Percentiles rank a stretch among this genome's conserved stretches.
phyloP scores from a whole-genome alignment of 2,888 invertebrate species.

The Drymonia ruficornis region DNA sequence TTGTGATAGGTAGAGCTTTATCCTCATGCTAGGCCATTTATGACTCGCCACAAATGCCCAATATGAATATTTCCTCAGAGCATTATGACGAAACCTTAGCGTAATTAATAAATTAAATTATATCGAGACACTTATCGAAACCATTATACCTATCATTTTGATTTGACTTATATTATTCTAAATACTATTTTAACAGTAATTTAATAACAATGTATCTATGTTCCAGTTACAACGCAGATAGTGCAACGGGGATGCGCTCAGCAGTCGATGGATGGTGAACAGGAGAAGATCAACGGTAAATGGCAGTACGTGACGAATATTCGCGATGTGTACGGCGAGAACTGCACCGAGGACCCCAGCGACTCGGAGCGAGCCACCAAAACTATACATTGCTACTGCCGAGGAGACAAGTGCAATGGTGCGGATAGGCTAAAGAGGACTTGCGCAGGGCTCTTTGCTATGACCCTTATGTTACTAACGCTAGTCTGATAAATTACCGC shows the following conservation, averaged over 20 bases:
- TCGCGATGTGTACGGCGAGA: conserved; percentile 88
- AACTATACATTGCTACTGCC: conserved; percentile 89
- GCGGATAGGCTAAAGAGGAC: conserved; percentile 37
- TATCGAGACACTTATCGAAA: too few species aligned
- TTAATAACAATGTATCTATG: conserved; percentile 11
- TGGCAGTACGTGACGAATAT: conserved; percentile 87
- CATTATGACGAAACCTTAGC: too few species aligned
- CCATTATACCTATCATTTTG: too few species aligned
- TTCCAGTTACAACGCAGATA: conserved; percentile 56
- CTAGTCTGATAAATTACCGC: background rate
- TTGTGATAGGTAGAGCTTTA: too few species aligned
- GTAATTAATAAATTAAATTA: too few species aligned
- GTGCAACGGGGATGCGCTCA: conserved; percentile 88
- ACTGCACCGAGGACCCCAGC: conserved; percentile 86
- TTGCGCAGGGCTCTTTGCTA: conserved; percentile 4
- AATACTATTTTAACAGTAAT: too few species aligned
- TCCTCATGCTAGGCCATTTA: too few species aligned
- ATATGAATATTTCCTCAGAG: too few species aligned
- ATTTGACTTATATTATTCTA: too few species aligned
- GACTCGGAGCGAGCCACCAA: conserved; percentile 81
- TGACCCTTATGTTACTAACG: background rate
- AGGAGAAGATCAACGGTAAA: conserved; percentile 76
- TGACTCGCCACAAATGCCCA: too few species aligned
- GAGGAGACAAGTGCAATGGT: conserved; percentile 88
- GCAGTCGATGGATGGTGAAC: conserved; percentile 87